These are phyloP conservation scores for Coremacera marginata DNA, from an alignment of 2,888 invertebrate genomes.

Conservation along the genomic window DNA sequence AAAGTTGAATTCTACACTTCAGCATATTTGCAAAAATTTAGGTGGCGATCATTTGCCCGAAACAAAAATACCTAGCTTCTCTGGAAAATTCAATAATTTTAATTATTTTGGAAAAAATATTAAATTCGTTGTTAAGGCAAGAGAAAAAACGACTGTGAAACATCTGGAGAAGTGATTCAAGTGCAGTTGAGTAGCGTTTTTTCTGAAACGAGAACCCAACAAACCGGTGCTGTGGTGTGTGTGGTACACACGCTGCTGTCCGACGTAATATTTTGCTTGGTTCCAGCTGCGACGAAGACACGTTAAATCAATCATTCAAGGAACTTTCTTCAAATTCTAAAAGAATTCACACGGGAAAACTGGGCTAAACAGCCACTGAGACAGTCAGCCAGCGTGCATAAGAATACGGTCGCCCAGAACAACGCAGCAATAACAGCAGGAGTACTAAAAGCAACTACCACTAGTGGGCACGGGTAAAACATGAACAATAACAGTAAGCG, in stretches of 20 bases:
- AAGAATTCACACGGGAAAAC: not conserved
- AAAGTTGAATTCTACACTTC: conserved; percentile 22
- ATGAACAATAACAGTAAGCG: conserved; percentile 78
- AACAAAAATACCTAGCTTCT: too few species aligned
- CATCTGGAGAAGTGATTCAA: not conserved
- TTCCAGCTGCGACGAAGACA: not conserved
- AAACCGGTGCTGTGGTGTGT: too few species aligned
- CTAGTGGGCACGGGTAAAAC: conserved; percentile 15
- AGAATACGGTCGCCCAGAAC: not conserved
- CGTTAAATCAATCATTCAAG: not conserved
- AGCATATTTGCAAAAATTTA: conserved; percentile 2
- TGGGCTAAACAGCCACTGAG: too few species aligned
- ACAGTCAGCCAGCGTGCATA: not conserved
- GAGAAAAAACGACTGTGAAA: too few species aligned
- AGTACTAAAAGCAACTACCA: conserved; percentile 19
- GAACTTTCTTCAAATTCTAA: not conserved
- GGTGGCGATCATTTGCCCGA: not conserved
- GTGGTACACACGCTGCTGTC: not conserved
- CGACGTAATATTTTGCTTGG: not conserved
- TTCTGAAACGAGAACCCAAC: not conserved
- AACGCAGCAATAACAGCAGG: not conserved
- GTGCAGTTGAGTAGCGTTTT: not conserved
- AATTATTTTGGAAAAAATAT: too few species aligned
- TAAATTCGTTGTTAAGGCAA: too few species aligned
- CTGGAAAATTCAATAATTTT: too few species aligned